Evolutionary conservation across 2,113 vertebrate genomes (phyloP).

Genomic region (Alligator mississippiensis): DNA sequence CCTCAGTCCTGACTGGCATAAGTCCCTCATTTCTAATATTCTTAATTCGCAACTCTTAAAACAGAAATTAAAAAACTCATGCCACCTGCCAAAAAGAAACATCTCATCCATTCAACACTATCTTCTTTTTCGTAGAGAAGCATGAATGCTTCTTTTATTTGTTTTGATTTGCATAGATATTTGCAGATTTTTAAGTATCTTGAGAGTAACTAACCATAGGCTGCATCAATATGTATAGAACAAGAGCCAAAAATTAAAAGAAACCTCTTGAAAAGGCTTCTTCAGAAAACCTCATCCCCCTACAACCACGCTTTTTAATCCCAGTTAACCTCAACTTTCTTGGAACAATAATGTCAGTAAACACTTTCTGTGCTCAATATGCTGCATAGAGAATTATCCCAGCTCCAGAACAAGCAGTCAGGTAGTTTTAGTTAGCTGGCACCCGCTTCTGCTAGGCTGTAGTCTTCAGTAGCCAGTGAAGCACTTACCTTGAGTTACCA

Average conservation of each 20-base stretch:
- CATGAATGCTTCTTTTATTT: neutral
- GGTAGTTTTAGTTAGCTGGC: neutral
- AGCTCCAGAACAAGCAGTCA: neutral
- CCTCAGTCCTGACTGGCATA: neutral
- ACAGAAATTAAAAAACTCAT: neutral
- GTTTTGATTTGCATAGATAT: neutral
- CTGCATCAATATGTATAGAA: neutral
- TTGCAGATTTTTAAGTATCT: neutral
- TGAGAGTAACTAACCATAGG: neutral
- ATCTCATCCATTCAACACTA: too few species aligned
- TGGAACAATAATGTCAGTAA: neutral
- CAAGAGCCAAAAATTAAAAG: neutral
- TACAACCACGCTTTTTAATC: neutral
- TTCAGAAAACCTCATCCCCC: neutral
- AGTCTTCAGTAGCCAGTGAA: neutral
- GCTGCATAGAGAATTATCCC: neutral
- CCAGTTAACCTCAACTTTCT: neutral
- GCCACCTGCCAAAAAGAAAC: neutral
- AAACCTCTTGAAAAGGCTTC: neutral
- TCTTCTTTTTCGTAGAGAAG: too few species aligned
- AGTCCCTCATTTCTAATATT: neutral
- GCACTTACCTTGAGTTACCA: neutral
- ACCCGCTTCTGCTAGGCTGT: neutral
- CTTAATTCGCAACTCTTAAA: neutral
- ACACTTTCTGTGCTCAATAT: neutral